These are phyloP conservation scores for Muntiacus reevesi DNA, from an alignment of 2,113 vertebrate species.

Conservation along the genomic window DNA sequence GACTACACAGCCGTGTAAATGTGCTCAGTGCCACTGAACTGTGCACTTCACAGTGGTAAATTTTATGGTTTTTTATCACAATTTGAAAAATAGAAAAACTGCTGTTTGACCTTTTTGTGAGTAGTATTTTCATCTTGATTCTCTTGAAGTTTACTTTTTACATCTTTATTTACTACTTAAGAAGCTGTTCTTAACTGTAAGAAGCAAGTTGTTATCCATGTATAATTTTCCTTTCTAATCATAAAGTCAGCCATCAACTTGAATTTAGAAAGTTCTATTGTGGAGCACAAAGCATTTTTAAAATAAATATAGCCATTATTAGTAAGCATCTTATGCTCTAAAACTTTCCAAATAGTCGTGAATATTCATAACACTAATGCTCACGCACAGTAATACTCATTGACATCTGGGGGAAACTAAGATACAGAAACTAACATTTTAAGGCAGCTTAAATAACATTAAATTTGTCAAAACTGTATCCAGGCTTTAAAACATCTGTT, in stretches of 20 bases:
- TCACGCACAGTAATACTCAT: neutral
- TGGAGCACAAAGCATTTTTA: neutral
- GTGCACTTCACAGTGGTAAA: neutral
- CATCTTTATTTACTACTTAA: neutral
- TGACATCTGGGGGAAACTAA: neutral
- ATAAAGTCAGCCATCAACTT: neutral
- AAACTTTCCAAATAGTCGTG: neutral
- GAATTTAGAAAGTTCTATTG: neutral
- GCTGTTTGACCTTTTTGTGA: neutral
- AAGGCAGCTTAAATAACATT: neutral
- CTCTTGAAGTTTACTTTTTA: neutral
- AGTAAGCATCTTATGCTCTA: neutral
- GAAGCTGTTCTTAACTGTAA: neutral
- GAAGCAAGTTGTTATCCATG: neutral
- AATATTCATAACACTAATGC: neutral
- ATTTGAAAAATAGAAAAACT: neutral
- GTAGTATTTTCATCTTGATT: neutral
- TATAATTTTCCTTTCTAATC: neutral
- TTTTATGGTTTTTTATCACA: neutral
- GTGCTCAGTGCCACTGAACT: neutral
- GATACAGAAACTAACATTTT: neutral
- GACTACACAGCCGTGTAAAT: neutral
- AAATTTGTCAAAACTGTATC: neutral
- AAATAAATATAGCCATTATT: neutral
- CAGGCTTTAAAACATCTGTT: neutral